Base-by-base conservation (phyloP, 2,113 vertebrate genomes). In the Pampusana beccarii region DNA sequence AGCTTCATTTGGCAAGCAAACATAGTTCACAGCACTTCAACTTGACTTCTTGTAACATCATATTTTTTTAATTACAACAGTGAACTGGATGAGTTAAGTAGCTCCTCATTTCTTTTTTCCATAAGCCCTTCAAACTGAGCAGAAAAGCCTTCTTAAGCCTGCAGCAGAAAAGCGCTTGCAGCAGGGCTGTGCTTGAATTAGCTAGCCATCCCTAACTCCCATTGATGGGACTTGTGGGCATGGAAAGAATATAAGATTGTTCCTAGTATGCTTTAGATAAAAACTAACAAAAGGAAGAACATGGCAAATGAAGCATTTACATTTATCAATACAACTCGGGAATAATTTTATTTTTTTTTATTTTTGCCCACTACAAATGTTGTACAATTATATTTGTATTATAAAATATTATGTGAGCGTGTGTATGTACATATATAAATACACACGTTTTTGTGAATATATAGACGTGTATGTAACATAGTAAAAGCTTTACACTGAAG, bases 31-130 rank as follows among this genome's bases (percentile, higher is more conserved):
- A 51, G 60, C 40, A 64, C 51, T 80, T 74, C 23, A 38, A 10
- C 54, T 44, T 88, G 54, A 46, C 38, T 84, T 84, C 90, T 31
- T 71, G 56, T 44, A 86, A 82, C 3, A 0, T 51, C 33, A 4
- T 58, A 8, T 80, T 84, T 74, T 88, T 95, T 95, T 75, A 94
- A 88, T 96, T 93, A 64, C 40, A 80, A 4, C 16, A 38, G 51
- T 21, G 58, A 95, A 51, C 44, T 57, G 19, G 48, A 71, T 46
- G 56, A 86, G 80, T 78, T 84, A 84, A 93, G 82, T 40, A 90
- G 20, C 11, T 88, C 13, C 71, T 88, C 16, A 15, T 86, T 96
- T 94, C 8, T 74, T 71, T 67, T 77, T 62, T 66, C 40, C 83
- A 33, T 71, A 88, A 86, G 24, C 25, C 60, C 53, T 92, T 86